phyloP scores from a whole-genome alignment of 2,888 invertebrate genomes.

The Blastobasis lacticolella region DNA sequence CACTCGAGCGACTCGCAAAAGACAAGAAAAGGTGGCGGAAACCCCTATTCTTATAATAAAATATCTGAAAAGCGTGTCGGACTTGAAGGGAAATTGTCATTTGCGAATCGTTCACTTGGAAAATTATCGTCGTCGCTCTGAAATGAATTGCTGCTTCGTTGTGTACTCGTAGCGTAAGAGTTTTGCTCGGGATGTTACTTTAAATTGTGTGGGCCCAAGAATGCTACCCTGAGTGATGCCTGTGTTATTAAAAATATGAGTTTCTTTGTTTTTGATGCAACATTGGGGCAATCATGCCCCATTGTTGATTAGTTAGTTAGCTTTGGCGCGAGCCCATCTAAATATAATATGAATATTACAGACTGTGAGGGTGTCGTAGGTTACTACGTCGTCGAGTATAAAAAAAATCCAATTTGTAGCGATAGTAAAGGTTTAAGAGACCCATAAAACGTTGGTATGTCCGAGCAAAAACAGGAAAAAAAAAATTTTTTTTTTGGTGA shows the following conservation, averaged over 20 bases:
- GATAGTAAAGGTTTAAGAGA: too few species aligned
- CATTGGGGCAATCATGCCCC: too few species aligned
- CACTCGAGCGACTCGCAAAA: conserved; percentile 37
- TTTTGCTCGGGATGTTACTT: neutral
- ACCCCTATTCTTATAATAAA: conserved; percentile 32
- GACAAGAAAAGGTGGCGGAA: conserved; percentile 31
- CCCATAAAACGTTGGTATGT: too few species aligned
- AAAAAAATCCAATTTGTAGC: too few species aligned
- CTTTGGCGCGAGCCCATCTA: too few species aligned
- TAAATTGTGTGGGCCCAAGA: neutral
- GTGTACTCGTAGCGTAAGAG: too few species aligned
- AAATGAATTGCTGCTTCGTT: conserved; percentile 4
- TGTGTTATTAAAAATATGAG: neutral
- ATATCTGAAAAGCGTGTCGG: conserved; percentile 23
- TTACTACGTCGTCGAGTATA: too few species aligned
- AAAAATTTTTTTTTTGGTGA: too few species aligned
- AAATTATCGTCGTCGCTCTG: conserved; percentile 33
- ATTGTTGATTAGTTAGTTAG: too few species aligned
- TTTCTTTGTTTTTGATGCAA: neutral
- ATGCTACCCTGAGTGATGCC: neutral
- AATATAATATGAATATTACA: too few species aligned
- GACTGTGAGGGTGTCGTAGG: too few species aligned
- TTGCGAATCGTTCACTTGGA: conserved; percentile 32
- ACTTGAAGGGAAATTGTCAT: conserved; percentile 34
- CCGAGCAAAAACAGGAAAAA: too few species aligned